phyloP scores from a whole-genome alignment of 2,888 invertebrate genomes.

The Ganaspis brasiliensis region DNA sequence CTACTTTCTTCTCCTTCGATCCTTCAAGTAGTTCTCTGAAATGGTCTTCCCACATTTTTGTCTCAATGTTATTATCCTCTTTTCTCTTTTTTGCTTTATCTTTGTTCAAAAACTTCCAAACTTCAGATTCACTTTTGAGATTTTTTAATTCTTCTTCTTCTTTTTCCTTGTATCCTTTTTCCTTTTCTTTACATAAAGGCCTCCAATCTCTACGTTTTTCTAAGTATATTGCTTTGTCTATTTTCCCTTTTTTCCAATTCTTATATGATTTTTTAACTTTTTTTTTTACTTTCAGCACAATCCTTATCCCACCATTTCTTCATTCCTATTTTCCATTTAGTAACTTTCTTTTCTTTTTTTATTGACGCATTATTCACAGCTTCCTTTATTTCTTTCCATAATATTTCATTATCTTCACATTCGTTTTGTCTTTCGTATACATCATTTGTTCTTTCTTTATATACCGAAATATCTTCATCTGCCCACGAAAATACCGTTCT shows the following conservation, averaged over 20 bases:
- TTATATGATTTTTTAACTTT: constrained; percentile 3
- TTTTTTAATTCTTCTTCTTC: constrained; percentile 42
- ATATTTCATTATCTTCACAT: constrained; percentile 19
- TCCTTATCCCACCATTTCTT: constrained; percentile 50
- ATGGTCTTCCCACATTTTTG: constrained; percentile 38
- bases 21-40: constrained; percentile 43
- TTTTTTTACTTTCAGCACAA: constrained; percentile 33
- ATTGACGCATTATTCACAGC: constrained; percentile 16
- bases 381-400: constrained; percentile 41
- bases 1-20: too few species aligned
- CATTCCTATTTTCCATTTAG: constrained; percentile 24
- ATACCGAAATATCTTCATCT: constrained; percentile 36
- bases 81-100: background rate
- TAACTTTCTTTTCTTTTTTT: constrained; percentile 40
- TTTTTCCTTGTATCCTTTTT: constrained; percentile 2
- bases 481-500: constrained; percentile 25
- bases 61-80: constrained; percentile 25
- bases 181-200: constrained; percentile 39
- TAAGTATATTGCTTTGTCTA: constrained; percentile 6
- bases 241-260: constrained; percentile 38
- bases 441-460: constrained; percentile 8
- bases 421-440: constrained; percentile 17
- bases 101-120: constrained; percentile 46
- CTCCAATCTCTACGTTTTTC: constrained; percentile 41
- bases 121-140: constrained; percentile 39